Percentiles rank a stretch among this genome's conserved stretches.
Evolutionary conservation across 2,113 vertebrate species (phyloP).

Genomic region (Lutjanus erythropterus): DNA sequence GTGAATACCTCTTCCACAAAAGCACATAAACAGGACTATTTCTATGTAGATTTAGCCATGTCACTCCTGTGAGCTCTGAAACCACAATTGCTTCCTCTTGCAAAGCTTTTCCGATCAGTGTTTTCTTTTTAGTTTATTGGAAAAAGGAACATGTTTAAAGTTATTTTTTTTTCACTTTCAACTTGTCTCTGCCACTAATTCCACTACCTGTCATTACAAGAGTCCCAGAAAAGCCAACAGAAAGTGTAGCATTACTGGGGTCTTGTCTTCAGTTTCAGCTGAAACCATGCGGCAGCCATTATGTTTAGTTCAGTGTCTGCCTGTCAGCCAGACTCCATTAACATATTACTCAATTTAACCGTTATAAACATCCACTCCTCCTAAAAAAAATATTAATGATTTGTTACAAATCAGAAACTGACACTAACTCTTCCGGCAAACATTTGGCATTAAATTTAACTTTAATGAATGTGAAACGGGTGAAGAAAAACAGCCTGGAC

Average conservation of each 20-base stretch:
- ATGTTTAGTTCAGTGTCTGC: too few species aligned
- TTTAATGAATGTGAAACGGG: too few species aligned
- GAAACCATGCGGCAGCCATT: background rate
- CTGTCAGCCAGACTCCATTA: too few species aligned
- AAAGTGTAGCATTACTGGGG: background rate
- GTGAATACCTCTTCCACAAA: background rate
- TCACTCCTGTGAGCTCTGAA: background rate
- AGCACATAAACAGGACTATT: background rate
- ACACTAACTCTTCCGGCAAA: too few species aligned
- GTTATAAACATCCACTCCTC: too few species aligned
- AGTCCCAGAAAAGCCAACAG: background rate
- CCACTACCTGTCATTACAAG: background rate
- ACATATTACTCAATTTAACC: too few species aligned
- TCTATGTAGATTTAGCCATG: background rate
- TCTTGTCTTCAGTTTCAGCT: background rate
- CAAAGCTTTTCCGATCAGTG: background rate
- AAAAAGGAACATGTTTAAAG: slow-evolving; percentile 24
- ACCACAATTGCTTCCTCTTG: slow-evolving; percentile 21
- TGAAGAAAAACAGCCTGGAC: too few species aligned
- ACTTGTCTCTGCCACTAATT: background rate
- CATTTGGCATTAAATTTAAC: too few species aligned
- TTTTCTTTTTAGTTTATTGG: slow-evolving; percentile 17
- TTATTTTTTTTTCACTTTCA: slow-evolving; percentile 15
- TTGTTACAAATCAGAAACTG: too few species aligned
- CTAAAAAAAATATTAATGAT: too few species aligned